These are phyloP conservation scores for Fopius arisanus DNA, from an alignment of 1,140 invertebrate genomes.

Conservation along the genomic window DNA sequence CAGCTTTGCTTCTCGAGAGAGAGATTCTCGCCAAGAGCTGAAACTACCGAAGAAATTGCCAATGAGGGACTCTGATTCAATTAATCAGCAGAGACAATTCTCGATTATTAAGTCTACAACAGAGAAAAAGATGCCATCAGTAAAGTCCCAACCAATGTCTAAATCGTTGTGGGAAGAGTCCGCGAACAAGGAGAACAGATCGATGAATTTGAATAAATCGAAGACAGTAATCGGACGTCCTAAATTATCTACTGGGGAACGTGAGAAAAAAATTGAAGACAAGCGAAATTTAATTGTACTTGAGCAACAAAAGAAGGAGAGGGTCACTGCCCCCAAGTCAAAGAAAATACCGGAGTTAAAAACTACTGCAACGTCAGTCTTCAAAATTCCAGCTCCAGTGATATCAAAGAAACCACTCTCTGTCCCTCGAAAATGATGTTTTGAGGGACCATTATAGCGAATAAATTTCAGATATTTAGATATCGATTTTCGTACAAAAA, in stretches of 20 bases:
- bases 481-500: no score
- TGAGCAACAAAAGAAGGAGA: conserved; percentile 28
- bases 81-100: not conserved
- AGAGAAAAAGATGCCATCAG: not conserved
- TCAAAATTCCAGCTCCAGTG: conserved; percentile 9
- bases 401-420: not conserved
- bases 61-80: not conserved
- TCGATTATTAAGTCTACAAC: not conserved
- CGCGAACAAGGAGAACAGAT: not conserved
- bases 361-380: not conserved
- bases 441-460: not conserved
- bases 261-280: conserved; percentile 35
- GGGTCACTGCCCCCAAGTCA: conserved; percentile 31
- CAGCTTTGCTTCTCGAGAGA: conserved; percentile 2
- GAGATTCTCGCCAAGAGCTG: not conserved
- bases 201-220: not conserved
- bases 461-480: no score
- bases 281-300: conserved; percentile 30
- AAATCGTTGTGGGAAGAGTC: not conserved
- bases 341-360: conserved; percentile 12
- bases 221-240: not conserved
- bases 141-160: not conserved
- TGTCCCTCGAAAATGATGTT: not conserved
- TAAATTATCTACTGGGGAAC: conserved; percentile 36
- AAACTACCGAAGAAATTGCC: not conserved